phyloP scores from a whole-genome alignment of 30 jellyfish, hydroid and myxozoan genomes.

The Sanderia malayensis region DNA sequence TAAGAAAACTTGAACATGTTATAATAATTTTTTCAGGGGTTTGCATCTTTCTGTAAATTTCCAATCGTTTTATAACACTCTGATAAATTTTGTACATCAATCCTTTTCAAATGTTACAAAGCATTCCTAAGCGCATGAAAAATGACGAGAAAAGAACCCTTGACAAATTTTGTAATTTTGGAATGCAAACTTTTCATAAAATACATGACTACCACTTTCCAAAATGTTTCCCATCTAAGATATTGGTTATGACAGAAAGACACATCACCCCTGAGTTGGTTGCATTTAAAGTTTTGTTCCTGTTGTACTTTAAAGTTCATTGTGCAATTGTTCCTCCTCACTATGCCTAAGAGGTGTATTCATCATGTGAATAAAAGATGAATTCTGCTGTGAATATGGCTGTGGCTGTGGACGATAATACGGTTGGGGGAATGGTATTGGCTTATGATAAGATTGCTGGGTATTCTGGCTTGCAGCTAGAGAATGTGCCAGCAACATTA shows the following conservation, averaged over 20 bases:
- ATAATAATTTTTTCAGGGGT: background rate
- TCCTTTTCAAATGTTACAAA: background rate
- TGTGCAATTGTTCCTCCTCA: background rate
- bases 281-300: too few relatives aligned
- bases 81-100: background rate
- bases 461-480: background rate
- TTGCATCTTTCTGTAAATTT: background rate
- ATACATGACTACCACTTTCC: too few relatives aligned
- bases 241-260: too few relatives aligned
- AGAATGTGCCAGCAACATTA: background rate
- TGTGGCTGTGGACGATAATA: background rate
- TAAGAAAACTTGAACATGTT: background rate
- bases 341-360: background rate
- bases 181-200: too few relatives aligned
- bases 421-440: background rate
- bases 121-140: background rate
- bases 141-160: too few relatives aligned
- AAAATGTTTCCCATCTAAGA: too few relatives aligned
- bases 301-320: too few relatives aligned
- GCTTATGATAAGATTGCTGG: background rate
- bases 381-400: too few relatives aligned
- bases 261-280: too few relatives aligned
- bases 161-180: too few relatives aligned
- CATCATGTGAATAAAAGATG: background rate
- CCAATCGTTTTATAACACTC: background rate